A percentile compares a stretch with the other conserved stretches of the same genome.
These are phyloP conservation scores for Leucoraja ocellata DNA, from an alignment of 2,797 vertebrate species.

Conservation along the genomic window DNA sequence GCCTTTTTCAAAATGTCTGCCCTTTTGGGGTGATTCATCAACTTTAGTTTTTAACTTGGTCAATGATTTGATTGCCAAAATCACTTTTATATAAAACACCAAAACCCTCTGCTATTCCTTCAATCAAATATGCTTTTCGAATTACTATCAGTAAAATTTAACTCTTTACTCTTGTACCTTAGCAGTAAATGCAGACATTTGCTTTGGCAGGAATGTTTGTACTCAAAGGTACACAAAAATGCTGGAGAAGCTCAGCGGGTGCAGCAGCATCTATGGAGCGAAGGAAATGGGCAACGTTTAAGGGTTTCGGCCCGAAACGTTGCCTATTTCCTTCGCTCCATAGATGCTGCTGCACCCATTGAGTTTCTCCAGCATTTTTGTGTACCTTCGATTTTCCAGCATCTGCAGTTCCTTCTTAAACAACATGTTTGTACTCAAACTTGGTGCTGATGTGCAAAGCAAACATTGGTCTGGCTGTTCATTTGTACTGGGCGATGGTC, in stretches of 20 bases:
- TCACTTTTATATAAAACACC: not conserved
- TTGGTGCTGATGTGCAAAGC: not conserved
- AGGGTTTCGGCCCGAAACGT: too few relatives aligned
- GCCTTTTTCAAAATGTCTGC: not conserved
- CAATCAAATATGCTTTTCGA: not conserved
- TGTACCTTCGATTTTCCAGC: too few relatives aligned
- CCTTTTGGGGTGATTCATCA: not conserved
- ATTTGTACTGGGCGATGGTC: not conserved
- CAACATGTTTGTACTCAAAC: too few relatives aligned
- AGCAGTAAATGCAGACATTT: not conserved
- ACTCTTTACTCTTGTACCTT: not conserved
- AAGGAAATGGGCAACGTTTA: too few relatives aligned
- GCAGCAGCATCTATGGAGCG: too few relatives aligned
- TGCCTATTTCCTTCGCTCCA: too few relatives aligned
- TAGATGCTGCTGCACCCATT: too few relatives aligned
- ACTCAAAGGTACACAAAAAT: not conserved
- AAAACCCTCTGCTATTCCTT: too few relatives aligned
- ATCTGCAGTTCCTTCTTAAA: too few relatives aligned
- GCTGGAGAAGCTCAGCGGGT: too few relatives aligned
- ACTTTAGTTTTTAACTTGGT: conserved; percentile 12
- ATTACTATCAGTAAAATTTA: not conserved
- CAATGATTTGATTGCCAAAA: not conserved
- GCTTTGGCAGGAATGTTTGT: not conserved
- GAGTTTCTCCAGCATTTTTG: too few relatives aligned
- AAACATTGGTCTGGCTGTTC: not conserved